These are phyloP conservation scores for Ptychodera flava DNA, from an alignment of 35 echinoderm and acorn worm species.

Conservation along the genomic window DNA sequence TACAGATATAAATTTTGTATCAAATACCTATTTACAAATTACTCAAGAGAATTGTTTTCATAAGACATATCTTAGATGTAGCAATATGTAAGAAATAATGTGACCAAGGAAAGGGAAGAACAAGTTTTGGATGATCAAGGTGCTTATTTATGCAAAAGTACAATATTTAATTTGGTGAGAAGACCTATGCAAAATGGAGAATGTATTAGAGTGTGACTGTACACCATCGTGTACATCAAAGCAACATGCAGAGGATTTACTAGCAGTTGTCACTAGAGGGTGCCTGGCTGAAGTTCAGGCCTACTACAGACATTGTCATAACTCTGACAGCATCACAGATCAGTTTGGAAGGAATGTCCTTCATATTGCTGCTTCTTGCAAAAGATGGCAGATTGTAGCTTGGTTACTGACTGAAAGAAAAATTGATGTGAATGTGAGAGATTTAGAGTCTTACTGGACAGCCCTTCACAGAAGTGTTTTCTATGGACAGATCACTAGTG, in stretches of 20 bases:
- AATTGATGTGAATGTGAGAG: conserved; percentile 40
- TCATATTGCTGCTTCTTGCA: conserved; percentile 80
- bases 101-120: too few species aligned
- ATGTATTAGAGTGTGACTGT: conserved; percentile 37
- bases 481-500: conserved; percentile 68
- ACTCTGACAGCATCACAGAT: conserved; percentile 56
- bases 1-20: too few species aligned
- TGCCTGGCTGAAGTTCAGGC: conserved; percentile 59
- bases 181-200: neutral
- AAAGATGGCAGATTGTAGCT: conserved; percentile 63
- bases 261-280: conserved; percentile 68
- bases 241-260: conserved; percentile 60
- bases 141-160: too few species aligned
- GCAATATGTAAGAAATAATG: too few species aligned
- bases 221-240: conserved; percentile 60
- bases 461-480: conserved; percentile 87
- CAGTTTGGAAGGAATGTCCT: conserved; percentile 52
- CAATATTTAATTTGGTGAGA: too few species aligned
- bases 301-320: conserved; percentile 46
- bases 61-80: too few species aligned
- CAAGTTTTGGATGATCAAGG: too few species aligned
- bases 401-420: conserved; percentile 66
- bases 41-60: too few species aligned
- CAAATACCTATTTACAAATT: too few species aligned
- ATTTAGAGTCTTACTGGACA: conserved; percentile 91